Conservation (phyloP, 2,113 vertebrate genomes). For the Crypturellus undulatus region DNA sequence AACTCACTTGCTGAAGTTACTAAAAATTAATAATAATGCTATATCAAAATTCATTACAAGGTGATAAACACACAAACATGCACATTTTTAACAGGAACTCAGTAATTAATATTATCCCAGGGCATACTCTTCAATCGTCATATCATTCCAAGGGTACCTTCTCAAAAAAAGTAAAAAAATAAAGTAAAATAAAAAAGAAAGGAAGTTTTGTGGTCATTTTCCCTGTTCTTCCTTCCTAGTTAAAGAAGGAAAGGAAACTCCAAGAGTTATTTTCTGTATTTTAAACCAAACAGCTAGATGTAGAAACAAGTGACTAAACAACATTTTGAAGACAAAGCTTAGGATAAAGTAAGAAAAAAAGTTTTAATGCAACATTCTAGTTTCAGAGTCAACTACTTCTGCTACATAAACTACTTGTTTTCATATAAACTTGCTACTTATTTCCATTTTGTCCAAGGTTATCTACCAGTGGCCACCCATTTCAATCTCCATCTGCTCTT, state of each 20-base stretch:
- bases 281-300: neutral
- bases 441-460: conserved; percentile 13
- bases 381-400: neutral
- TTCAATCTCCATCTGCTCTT: neutral
- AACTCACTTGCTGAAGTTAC: neutral
- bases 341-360: neutral
- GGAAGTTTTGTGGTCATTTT: neutral
- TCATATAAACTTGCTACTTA: conserved; percentile 34
- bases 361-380: neutral
- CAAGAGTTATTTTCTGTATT: neutral
- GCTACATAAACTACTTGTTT: conserved; percentile 23
- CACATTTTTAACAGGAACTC: neutral
- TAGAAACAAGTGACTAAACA: neutral
- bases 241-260: neutral
- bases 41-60: neutral
- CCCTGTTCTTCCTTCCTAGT: neutral
- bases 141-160: neutral
- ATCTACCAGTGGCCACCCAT: neutral
- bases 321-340: neutral
- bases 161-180: neutral
- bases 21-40: neutral
- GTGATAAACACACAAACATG: neutral
- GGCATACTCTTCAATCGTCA: neutral
- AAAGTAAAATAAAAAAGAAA: neutral
- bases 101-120: neutral